A percentile compares a stretch with the other conserved stretches of the same genome.
Evolutionary conservation across 2,797 vertebrate genomes (phyloP).

Genomic region (Erithacus rubecula): DNA sequence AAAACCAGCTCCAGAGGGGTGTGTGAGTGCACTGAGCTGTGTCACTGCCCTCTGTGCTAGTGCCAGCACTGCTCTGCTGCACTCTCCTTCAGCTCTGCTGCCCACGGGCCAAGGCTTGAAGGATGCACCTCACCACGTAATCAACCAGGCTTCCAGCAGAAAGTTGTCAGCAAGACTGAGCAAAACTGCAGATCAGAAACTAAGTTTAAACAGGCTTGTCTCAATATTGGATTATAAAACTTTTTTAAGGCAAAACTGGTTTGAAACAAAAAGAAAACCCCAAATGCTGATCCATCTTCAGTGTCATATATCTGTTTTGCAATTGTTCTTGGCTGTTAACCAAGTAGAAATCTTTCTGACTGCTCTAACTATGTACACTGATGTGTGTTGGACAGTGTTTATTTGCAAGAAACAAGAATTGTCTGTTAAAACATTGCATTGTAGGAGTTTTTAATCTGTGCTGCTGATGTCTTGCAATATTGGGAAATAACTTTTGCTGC

Average conservation of each 20-base stretch:
- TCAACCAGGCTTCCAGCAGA: not conserved
- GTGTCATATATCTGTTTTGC: not conserved
- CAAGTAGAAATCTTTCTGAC: not conserved
- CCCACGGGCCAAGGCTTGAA: rapidly evolving
- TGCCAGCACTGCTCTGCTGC: rapidly evolving
- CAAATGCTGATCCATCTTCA: not conserved
- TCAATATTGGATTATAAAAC: not conserved
- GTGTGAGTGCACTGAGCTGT: not conserved
- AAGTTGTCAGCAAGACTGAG: not conserved
- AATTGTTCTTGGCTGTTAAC: not conserved
- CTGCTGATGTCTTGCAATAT: not conserved
- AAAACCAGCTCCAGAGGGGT: not conserved
- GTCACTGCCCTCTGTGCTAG: rapidly evolving
- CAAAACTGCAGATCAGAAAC: not conserved
- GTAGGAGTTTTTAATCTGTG: not conserved
- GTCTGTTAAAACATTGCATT: not conserved
- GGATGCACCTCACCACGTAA: not conserved
- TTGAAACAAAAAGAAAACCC: not conserved
- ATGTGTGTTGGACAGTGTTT: not conserved
- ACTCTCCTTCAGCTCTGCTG: not conserved
- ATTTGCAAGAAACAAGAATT: not conserved
- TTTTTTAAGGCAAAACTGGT: not conserved
- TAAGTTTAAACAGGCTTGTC: not conserved
- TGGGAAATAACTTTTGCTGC: not conserved
- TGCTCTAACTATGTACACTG: not conserved